Evolutionary conservation across 2,113 vertebrate genomes (phyloP).

Genomic region (Albula glossodonta): DNA sequence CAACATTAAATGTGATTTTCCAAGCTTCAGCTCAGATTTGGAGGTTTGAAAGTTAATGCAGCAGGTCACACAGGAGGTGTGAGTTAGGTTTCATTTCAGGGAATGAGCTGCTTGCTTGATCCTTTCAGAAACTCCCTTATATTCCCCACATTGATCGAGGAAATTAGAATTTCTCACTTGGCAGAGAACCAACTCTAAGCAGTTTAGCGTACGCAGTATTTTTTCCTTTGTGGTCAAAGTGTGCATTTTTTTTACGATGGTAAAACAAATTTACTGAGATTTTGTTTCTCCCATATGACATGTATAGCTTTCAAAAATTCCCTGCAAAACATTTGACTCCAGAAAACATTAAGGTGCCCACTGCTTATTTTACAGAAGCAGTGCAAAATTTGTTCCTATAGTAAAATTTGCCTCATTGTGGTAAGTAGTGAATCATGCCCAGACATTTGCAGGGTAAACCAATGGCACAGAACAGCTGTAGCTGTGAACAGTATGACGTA

Average conservation of each 20-base stretch:
- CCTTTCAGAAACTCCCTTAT: background rate
- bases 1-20: background rate
- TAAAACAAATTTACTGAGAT: background rate
- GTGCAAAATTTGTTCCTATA: background rate
- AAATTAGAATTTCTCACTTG: background rate
- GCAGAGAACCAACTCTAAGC: background rate
- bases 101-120: background rate
- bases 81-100: background rate
- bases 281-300: background rate
- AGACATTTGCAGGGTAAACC: background rate
- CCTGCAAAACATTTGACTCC: background rate
- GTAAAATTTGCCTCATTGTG: background rate
- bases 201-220: background rate
- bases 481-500: background rate
- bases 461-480: background rate
- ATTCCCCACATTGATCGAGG: background rate
- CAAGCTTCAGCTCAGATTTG: background rate
- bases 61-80: background rate
- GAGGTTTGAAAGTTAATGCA: background rate
- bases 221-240: background rate
- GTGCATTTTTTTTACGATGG: background rate
- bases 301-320: background rate
- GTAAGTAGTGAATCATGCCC: background rate
- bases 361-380: background rate
- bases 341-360: background rate